Conservation (phyloP, 2,113 vertebrate genomes). For the Phoxinus phoxinus region DNA sequence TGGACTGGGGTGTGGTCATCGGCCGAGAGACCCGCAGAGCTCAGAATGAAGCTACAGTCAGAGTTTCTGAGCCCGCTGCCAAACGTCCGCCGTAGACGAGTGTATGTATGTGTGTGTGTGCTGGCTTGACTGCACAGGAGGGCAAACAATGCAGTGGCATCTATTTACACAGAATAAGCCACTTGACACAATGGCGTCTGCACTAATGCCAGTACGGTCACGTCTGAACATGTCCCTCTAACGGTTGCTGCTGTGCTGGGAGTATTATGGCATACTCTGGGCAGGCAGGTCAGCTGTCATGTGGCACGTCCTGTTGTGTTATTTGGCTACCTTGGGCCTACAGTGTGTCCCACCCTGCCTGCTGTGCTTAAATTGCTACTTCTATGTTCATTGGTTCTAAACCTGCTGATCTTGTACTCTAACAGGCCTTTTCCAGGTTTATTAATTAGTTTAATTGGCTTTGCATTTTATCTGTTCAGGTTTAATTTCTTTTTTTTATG, state of each 20-base stretch:
- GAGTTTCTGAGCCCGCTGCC: constrained; percentile 64
- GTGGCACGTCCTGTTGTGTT: constrained; percentile 7
- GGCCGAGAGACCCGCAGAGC: constrained; percentile 68
- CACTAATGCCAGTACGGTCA: not conserved
- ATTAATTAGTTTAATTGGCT: not conserved
- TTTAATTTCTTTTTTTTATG: not conserved
- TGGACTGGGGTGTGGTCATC: constrained; percentile 73
- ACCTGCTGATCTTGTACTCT: not conserved
- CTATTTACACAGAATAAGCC: constrained; percentile 3
- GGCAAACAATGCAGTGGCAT: constrained; percentile 28
- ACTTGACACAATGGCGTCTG: not conserved
- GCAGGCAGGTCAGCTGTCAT: constrained; percentile 46
- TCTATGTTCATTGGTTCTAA: not conserved
- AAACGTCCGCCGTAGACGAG: constrained; percentile 57
- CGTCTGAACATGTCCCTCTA: constrained; percentile 7
- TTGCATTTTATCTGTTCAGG: not conserved
- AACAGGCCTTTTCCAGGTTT: not conserved
- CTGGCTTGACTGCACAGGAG: not conserved
- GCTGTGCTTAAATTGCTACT: not conserved
- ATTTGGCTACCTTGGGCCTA: not conserved
- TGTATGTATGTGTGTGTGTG: constrained; percentile 53
- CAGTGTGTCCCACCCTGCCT: not conserved
- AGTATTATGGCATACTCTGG: constrained; percentile 25
- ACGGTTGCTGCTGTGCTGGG: not conserved
- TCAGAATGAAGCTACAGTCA: constrained; percentile 57